Conservation (phyloP, 1,140 invertebrate species). For the Drosophila lacertosa region DNA sequence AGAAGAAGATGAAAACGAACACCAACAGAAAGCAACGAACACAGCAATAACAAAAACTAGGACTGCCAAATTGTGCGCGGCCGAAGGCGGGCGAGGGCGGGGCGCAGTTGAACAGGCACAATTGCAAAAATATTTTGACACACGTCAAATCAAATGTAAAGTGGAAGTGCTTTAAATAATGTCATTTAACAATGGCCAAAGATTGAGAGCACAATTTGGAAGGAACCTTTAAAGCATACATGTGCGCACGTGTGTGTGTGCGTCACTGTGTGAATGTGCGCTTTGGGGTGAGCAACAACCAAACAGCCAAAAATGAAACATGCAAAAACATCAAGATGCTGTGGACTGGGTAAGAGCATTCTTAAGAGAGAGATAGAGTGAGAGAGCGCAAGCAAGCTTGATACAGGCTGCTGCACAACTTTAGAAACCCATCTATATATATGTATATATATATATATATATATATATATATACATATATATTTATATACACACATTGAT, state of each 20-base stretch:
- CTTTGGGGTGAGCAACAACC: conserved; percentile 9
- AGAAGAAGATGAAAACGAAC: too few relatives aligned
- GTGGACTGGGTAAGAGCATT: background rate
- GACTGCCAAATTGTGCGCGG: conserved; percentile 12
- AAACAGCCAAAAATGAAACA: conserved; percentile 48
- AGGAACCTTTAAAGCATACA: conserved; percentile 6
- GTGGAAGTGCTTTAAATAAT: conserved; percentile 71
- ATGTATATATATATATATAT: too few relatives aligned
- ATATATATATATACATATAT: too few relatives aligned
- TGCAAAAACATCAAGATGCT: conserved; percentile 48
- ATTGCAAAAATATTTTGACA: conserved; percentile 65
- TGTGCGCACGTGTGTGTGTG: conserved; percentile 2
- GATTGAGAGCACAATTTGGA: conserved; percentile 32
- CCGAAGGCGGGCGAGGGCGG: conserved; percentile 1
- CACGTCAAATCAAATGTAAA: conserved; percentile 60
- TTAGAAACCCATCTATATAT: too few relatives aligned
- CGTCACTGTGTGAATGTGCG: conserved; percentile 9
- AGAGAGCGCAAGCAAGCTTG: conserved; percentile 13
- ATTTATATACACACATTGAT: too few relatives aligned
- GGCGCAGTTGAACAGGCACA: conserved; percentile 34
- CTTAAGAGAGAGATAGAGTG: background rate
- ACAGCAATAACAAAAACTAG: conserved; percentile 3
- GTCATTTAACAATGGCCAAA: conserved; percentile 60
- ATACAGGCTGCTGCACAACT: conserved; percentile 14
- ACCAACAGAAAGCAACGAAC: background rate